These are phyloP conservation scores for Hipposideros armiger DNA, from an alignment of 2,113 vertebrate genomes.

Conservation along the genomic window DNA sequence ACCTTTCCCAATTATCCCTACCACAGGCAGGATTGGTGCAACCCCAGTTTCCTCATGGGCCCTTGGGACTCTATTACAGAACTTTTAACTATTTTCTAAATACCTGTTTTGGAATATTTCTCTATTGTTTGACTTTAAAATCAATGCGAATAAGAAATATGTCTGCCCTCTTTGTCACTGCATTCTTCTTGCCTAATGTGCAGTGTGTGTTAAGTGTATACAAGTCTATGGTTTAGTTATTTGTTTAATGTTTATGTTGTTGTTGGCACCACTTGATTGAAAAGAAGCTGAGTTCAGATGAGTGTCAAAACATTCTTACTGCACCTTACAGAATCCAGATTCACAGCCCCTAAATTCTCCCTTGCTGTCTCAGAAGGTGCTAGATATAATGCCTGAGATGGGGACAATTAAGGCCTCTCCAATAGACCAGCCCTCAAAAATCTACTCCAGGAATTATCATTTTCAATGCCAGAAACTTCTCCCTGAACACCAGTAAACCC, in stretches of 20 bases:
- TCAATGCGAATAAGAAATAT: background rate
- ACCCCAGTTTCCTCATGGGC: background rate
- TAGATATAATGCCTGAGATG: background rate
- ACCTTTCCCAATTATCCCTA: background rate
- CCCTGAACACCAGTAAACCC: background rate
- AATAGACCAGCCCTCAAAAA: background rate
- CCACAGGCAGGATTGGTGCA: background rate
- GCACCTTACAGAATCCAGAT: background rate
- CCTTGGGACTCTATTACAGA: background rate
- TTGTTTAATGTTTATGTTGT: background rate
- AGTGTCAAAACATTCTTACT: background rate
- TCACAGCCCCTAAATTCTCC: background rate
- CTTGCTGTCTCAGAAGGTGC: background rate
- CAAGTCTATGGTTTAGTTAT: conserved; percentile 26
- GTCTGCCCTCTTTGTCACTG: background rate
- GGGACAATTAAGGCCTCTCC: background rate
- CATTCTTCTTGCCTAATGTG: background rate
- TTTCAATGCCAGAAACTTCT: background rate
- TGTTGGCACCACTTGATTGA: background rate
- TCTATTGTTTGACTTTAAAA: background rate
- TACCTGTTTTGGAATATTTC: background rate
- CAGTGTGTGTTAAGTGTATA: background rate
- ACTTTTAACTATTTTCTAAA: background rate
- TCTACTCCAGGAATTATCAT: background rate
- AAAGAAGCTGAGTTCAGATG: conserved; percentile 16